Evolutionary conservation across 2,888 invertebrate species (phyloP).

Genomic region (Pimpla rufipes): DNA sequence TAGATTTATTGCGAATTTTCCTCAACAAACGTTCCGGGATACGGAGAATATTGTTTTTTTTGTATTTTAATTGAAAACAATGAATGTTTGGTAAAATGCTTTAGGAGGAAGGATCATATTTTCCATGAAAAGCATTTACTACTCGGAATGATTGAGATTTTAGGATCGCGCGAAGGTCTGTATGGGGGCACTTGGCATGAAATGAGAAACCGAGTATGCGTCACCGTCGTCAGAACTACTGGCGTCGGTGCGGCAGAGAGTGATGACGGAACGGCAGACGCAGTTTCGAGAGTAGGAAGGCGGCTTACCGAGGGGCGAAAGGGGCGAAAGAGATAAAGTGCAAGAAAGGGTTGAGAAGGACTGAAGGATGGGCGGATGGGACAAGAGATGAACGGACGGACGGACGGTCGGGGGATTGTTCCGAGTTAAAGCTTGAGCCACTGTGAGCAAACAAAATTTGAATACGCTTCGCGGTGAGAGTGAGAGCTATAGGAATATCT

Average conservation of each 20-base stretch:
- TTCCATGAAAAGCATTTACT: neutral
- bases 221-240: neutral
- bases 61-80: neutral
- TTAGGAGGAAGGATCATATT: neutral
- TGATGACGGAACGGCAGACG: constrained; percentile 1
- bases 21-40: neutral
- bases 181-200: constrained; percentile 13
- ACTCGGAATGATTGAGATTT: constrained; percentile 4
- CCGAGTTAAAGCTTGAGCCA: constrained; percentile 60
- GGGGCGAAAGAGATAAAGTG: constrained; percentile 13
- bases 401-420: constrained; percentile 48
- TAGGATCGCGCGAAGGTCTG: neutral
- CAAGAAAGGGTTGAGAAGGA: constrained; percentile 37
- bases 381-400: constrained; percentile 21
- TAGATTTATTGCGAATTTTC: neutral
- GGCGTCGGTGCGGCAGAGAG: constrained; percentile 4
- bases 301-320: neutral
- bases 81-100: neutral
- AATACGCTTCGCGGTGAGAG: constrained; percentile 64
- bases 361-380: constrained; percentile 7
- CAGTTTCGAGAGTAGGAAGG: neutral
- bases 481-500: constrained; percentile 17
- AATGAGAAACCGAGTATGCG: neutral
- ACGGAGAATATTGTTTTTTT: neutral
- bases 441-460: constrained; percentile 71